Conservation (phyloP, 2,797 vertebrate species). For the Zalophus californianus region DNA sequence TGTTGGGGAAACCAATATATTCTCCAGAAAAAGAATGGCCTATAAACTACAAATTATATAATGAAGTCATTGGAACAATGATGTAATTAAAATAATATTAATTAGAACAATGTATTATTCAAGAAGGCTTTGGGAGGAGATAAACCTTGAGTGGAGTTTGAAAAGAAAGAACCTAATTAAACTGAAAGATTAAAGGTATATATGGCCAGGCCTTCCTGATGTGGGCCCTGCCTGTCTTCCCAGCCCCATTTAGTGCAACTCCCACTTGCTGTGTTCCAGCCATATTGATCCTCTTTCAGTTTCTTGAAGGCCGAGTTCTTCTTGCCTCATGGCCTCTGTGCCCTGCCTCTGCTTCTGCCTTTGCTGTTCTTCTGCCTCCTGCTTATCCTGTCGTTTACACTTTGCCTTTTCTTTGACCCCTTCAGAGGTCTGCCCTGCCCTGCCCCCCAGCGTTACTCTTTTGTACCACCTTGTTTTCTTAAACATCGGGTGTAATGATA, state of each 20-base stretch:
- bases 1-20: background rate
- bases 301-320: background rate
- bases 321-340: background rate
- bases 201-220: background rate
- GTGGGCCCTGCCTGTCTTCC: background rate
- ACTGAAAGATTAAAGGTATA: background rate
- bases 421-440: background rate
- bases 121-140: background rate
- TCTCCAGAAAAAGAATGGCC: conserved; percentile 9
- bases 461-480: background rate
- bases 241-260: background rate
- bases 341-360: background rate
- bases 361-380: background rate
- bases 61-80: background rate
- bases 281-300: background rate
- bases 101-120: conserved; percentile 36
- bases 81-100: conserved; percentile 44
- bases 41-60: conserved; percentile 3
- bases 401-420: background rate
- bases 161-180: background rate
- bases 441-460: background rate
- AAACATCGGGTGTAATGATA: background rate
- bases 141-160: conserved; percentile 25
- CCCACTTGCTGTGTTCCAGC: background rate
- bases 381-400: background rate